Evolutionary conservation across 2,113 vertebrate species (phyloP), one percentile per base, ranked within the genome.

Genomic region (Gopherus evgoodei): DNA sequence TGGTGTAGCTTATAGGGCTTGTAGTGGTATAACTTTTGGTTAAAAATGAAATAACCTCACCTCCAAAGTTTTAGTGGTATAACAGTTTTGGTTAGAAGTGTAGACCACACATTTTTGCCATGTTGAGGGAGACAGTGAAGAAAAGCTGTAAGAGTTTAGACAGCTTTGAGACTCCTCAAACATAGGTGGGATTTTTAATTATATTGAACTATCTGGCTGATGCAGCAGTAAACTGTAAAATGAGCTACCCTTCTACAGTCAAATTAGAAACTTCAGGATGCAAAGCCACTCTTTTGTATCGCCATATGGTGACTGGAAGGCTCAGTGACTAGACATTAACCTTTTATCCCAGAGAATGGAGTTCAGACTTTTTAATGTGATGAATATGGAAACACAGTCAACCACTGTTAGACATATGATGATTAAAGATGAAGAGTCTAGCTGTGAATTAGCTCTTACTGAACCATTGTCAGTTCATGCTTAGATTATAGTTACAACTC

Each of bases 271-370:
- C 5, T 80, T 76, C 29, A 72, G 31, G 22, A 93, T 85, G 22
- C 83, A 49, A 88, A 57, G 59, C n/a, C 59, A 52, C 84, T 81
- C 86, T 88, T 90, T 94, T 95, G 84, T 84, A 47, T 29, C 87
- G 76, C 57, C 83, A 5, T 11, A 65, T 52, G 90, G 50, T 87
- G 84, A 2, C 59, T 82, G 65, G 89, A 92, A 84, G 81, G 57
- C 86, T 94, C 75, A 25, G 75, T 78, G 59, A 29, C 87, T 86
- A 25, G 24, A 44, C 80, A 65, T 85, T 92, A 94, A 90, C 75
- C 78, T 25, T 92, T 93, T 90, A 62, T 82, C 91, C 81, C 83
- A 27, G 62, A 87, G 81, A 50, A 91, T 38, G 35, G 81, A 57
- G 14, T 21, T 89, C 56, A 83, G 22, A 17, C 86, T 88, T 92